phyloP scores from a whole-genome alignment of 2,113 vertebrate genomes.

The Proterorhinus semilunaris region DNA sequence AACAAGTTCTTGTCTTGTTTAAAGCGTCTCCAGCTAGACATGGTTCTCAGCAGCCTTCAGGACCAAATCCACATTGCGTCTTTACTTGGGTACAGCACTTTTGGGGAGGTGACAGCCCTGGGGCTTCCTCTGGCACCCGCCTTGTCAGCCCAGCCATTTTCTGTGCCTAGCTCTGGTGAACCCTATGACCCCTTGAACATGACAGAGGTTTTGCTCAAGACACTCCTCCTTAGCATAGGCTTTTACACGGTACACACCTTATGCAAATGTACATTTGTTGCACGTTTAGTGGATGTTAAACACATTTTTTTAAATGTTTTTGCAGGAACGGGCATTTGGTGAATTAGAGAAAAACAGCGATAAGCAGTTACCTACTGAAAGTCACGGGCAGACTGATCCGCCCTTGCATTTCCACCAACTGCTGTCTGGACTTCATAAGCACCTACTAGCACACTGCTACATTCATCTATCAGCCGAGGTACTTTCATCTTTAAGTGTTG shows the following conservation, averaged over 20 bases:
- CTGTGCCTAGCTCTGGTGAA: conserved; percentile 59
- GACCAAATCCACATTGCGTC: conserved; percentile 81
- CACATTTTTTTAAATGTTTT: not conserved
- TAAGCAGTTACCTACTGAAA: conserved; percentile 70
- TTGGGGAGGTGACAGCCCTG: conserved; percentile 69
- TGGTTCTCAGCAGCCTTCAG: conserved; percentile 83
- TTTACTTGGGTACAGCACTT: conserved; percentile 78
- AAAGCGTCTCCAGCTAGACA: conserved; percentile 81
- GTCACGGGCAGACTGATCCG: conserved; percentile 71
- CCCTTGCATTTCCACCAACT: conserved; percentile 82
- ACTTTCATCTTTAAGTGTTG: not conserved
- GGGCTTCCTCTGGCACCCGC: conserved; percentile 56
- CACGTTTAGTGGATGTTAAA: not conserved
- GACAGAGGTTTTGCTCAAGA: conserved; percentile 80
- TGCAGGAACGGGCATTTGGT: conserved; percentile 79
- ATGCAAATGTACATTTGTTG: not conserved
- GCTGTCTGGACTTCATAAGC: conserved; percentile 79
- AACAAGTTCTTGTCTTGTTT: conserved; percentile 10
- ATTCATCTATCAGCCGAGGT: conserved; percentile 71
- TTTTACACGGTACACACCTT: conserved; percentile 76
- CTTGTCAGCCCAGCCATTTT: conserved; percentile 43
- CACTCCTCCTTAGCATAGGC: conserved; percentile 78
- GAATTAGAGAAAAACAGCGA: conserved; percentile 85
- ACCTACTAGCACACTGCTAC: conserved; percentile 80
- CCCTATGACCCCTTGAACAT: conserved; percentile 73